Evolutionary conservation across 2,113 vertebrate species (phyloP).

Genomic region (Scortum barcoo): DNA sequence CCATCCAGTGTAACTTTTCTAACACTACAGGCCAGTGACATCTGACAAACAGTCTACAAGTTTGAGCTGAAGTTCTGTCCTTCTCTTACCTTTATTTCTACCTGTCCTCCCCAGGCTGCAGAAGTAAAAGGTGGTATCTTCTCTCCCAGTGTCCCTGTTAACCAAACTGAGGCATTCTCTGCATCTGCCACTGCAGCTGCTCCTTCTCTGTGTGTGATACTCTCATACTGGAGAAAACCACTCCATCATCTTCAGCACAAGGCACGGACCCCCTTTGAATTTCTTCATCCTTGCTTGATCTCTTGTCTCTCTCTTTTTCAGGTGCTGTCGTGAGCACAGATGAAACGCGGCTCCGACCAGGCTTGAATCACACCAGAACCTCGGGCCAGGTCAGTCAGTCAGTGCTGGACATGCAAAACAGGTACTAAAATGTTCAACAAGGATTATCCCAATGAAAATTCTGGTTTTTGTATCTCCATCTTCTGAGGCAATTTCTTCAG

Average conservation of each 20-base stretch:
- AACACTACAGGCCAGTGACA: slow-evolving; percentile 16
- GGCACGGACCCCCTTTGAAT: slow-evolving; percentile 66
- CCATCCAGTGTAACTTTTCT: not conserved
- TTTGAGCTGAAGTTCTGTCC: slow-evolving; percentile 45
- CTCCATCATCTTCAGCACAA: slow-evolving; percentile 73
- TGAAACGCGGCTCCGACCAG: slow-evolving; percentile 39
- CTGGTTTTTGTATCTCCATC: slow-evolving; percentile 72
- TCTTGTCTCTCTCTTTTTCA: slow-evolving; percentile 36
- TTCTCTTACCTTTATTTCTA: slow-evolving; percentile 75
- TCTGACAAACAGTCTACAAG: slow-evolving; percentile 35
- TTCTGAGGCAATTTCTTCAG: slow-evolving; percentile 54
- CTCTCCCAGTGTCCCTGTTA: slow-evolving; percentile 66
- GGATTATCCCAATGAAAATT: slow-evolving; percentile 64
- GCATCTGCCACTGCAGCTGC: slow-evolving; percentile 54
- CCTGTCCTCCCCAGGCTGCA: slow-evolving; percentile 58
- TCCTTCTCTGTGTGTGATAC: slow-evolving; percentile 58
- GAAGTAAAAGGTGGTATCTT: slow-evolving; percentile 60
- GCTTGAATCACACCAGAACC: slow-evolving; percentile 40
- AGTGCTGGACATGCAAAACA: slow-evolving; percentile 32
- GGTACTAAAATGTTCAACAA: slow-evolving; percentile 24
- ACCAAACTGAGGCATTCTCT: slow-evolving; percentile 82
- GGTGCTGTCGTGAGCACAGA: slow-evolving; percentile 29
- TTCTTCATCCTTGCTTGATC: slow-evolving; percentile 75
- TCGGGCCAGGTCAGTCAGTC: slow-evolving; percentile 16
- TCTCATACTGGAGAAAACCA: slow-evolving; percentile 70